A percentile compares a stretch with the other conserved stretches of the same genome.
These are phyloP conservation scores for Petroica traversi DNA, from an alignment of 2,113 vertebrate genomes.

Conservation along the genomic window DNA sequence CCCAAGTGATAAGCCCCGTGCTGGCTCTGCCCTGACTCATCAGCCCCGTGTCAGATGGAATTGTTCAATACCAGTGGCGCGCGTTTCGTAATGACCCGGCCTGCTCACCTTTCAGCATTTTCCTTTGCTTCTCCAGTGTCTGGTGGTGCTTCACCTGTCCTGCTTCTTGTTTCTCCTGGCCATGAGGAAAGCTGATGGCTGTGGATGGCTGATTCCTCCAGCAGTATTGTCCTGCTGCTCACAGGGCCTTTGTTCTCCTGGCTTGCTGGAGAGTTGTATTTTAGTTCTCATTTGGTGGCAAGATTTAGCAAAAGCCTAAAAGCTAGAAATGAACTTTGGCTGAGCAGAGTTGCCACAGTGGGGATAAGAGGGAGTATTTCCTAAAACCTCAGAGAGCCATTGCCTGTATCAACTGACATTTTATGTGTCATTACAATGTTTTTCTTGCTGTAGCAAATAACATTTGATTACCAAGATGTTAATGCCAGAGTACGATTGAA, in stretches of 20 bases:
- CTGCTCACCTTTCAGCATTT: rapidly evolving
- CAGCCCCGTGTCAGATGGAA: rapidly evolving
- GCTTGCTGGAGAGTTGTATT: neutral
- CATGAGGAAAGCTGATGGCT: neutral
- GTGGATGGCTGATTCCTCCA: neutral
- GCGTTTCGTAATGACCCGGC: rapidly evolving
- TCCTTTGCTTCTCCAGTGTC: neutral
- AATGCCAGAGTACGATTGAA: neutral
- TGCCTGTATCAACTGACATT: neutral
- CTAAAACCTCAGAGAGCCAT: neutral
- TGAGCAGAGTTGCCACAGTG: neutral
- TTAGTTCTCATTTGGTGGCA: neutral
- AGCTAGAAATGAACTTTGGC: neutral
- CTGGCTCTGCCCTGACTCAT: neutral
- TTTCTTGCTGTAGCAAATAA: neutral
- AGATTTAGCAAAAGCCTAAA: neutral
- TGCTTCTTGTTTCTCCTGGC: neutral
- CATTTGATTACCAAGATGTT: neutral
- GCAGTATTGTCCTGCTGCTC: neutral
- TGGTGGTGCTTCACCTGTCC: neutral
- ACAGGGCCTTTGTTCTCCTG: neutral
- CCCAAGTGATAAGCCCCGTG: neutral
- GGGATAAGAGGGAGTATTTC: neutral
- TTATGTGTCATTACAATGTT: neutral
- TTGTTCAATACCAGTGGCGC: neutral